Evolutionary conservation across 2,888 invertebrate species (phyloP).

Genomic region (Lochmaea capreae): DNA sequence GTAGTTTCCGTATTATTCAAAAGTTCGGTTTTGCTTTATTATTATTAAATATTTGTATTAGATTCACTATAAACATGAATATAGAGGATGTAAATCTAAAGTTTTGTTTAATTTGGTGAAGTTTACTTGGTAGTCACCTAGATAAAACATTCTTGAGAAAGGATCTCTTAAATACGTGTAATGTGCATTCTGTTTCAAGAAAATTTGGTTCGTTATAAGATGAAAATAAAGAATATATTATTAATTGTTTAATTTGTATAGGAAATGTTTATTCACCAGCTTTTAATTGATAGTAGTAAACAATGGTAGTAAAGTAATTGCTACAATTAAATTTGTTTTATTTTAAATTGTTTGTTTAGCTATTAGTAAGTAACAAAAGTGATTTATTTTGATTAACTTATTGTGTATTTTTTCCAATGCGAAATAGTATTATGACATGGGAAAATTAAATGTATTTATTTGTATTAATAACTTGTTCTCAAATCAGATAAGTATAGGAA

Average conservation of each 20-base stretch:
- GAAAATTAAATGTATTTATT: background rate
- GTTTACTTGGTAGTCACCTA: background rate
- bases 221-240: no score
- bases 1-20: conserved; percentile 16
- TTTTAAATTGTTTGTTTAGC: no score
- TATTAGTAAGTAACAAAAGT: no score
- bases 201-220: no score
- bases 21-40: conserved; percentile 6
- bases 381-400: no score
- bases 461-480: background rate
- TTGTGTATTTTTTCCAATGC: no score
- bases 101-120: background rate
- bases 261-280: no score
- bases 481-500: background rate
- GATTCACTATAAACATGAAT: background rate
- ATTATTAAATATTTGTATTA: background rate
- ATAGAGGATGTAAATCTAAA: background rate
- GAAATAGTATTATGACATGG: background rate
- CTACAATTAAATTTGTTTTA: no score
- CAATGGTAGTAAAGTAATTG: no score
- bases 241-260: no score
- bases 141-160: background rate
- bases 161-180: background rate
- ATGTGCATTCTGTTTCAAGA: no score
- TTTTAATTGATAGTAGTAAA: no score